Evolutionary conservation across 2,888 invertebrate species (phyloP), one percentile per base, ranked within the genome.

Genomic region (Amiota minor): DNA sequence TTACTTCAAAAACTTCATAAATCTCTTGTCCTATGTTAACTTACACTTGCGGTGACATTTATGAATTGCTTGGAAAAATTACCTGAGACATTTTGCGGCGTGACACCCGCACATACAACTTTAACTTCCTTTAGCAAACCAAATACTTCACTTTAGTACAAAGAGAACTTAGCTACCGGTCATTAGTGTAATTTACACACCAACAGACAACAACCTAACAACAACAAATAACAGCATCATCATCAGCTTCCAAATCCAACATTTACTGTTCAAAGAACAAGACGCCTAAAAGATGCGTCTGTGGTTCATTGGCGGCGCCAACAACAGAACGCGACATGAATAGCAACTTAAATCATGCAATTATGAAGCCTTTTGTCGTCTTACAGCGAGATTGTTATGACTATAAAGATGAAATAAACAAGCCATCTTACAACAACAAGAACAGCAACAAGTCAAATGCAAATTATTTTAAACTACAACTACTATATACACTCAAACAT

Each of bases 281-380:
- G 20, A 14, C 56, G 56, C 56, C 16, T 16, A 59, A 65, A 65
- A 65, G 65, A 65, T 65, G 65, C 65, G 65, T 47, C 65, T 47
- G 49, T 65, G 65, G 65, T 49, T 18, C 65, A 65, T 65, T 65
- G 65, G 65, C 65, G 65, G 47, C 65, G 65, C 65, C 47, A 47
- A 35, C 65, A 35, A 56, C 55, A 55, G 35, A 65, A 65, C 49
- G 65, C 46, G 65, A 16, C 78, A 81, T 87, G 87, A 87, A 87
- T 87, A 86, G 88, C 80, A 78, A 79, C 81, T 84, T 87, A 88
- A 87, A 87, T 88, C 87, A 88, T 88, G 88, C 88, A 87, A 87
- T 87, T 87, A 87, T 87, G 87, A 87, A 84, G 76, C 86, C 86
- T 87, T 88, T 87, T 87, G 86, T 87, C 83, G n/a, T 64, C 72